These are phyloP conservation scores for Sylvia borin DNA, from an alignment of 2,797 vertebrate species.

Conservation along the genomic window DNA sequence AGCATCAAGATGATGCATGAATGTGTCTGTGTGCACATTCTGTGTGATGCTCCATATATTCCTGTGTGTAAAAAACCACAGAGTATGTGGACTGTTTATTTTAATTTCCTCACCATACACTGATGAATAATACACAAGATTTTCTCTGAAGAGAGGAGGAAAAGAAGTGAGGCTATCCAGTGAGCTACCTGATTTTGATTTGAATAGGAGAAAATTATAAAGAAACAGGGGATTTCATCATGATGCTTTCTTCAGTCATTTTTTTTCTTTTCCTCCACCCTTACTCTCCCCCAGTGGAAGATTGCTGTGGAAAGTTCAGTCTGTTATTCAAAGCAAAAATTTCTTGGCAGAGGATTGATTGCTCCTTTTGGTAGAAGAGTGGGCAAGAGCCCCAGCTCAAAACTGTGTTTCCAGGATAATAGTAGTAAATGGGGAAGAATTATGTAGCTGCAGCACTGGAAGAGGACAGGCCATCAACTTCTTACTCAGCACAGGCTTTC, in stretches of 20 bases:
- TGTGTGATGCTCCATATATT: background rate
- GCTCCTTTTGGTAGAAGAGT: background rate
- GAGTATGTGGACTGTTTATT: background rate
- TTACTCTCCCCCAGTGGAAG: accelerated
- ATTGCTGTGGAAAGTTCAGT: conserved; percentile 4
- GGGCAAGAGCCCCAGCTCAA: background rate
- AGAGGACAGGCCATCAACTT: background rate
- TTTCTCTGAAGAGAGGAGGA: background rate
- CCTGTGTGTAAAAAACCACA: background rate
- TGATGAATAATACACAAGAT: background rate
- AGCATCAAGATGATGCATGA: background rate
- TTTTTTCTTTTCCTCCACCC: background rate
- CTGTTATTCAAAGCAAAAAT: conserved; percentile 28
- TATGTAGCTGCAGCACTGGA: background rate
- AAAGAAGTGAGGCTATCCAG: background rate
- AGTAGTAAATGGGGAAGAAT: background rate
- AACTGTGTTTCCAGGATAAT: conserved; percentile 48
- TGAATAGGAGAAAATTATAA: background rate
- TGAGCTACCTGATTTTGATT: background rate
- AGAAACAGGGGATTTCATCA: background rate
- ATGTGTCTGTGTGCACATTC: background rate
- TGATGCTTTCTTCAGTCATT: background rate
- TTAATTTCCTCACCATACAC: background rate
- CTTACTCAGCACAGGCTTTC: background rate
- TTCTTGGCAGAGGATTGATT: conserved; percentile 21